A percentile compares a stretch with the other conserved stretches of the same genome.
These are phyloP conservation scores for Xestobium rufovillosum DNA, from an alignment of 2,888 invertebrate genomes.

Conservation along the genomic window DNA sequence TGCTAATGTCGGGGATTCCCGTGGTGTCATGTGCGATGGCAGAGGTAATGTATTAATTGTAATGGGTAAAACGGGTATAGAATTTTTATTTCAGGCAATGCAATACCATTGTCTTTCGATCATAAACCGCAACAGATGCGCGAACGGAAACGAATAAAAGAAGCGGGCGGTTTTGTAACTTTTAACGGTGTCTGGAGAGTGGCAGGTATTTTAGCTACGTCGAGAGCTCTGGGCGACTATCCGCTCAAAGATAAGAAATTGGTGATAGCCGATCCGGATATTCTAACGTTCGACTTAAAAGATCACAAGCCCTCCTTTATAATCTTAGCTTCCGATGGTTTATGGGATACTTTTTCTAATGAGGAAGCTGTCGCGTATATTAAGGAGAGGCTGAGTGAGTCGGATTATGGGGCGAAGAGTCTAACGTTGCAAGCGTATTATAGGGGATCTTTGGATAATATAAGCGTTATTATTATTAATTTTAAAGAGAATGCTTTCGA, in stretches of 20 bases:
- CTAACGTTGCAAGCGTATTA: conserved; percentile 85
- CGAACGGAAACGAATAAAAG: conserved; percentile 85
- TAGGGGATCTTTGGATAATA: conserved; percentile 90
- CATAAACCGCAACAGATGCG: conserved; percentile 96
- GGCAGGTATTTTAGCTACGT: conserved; percentile 89
- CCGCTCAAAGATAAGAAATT: conserved; percentile 89
- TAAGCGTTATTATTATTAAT: conserved; percentile 86
- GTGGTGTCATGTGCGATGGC: conserved; percentile 91
- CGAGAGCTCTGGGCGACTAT: conserved; percentile 90
- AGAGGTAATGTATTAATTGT: conserved; percentile 37
- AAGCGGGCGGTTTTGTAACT: conserved; percentile 91
- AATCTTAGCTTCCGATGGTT: conserved; percentile 88
- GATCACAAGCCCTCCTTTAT: conserved; percentile 85
- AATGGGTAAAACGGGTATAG: background rate
- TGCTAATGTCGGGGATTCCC: conserved; percentile 94
- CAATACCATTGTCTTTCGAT: conserved; percentile 88
- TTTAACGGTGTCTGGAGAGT: conserved; percentile 96
- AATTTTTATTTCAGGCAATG: conserved; percentile 55
- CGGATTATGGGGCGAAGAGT: conserved; percentile 86
- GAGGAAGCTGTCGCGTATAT: conserved; percentile 90
- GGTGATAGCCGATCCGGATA: conserved; percentile 93
- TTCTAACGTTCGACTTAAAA: conserved; percentile 80
- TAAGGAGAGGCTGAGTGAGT: conserved; percentile 75
- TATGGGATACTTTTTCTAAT: conserved; percentile 94
- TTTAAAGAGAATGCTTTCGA: conserved; percentile 51